Percentiles rank a stretch among this genome's conserved stretches.
phyloP scores from a whole-genome alignment of 1,140 invertebrate species.

The Listronotus bonariensis region DNA sequence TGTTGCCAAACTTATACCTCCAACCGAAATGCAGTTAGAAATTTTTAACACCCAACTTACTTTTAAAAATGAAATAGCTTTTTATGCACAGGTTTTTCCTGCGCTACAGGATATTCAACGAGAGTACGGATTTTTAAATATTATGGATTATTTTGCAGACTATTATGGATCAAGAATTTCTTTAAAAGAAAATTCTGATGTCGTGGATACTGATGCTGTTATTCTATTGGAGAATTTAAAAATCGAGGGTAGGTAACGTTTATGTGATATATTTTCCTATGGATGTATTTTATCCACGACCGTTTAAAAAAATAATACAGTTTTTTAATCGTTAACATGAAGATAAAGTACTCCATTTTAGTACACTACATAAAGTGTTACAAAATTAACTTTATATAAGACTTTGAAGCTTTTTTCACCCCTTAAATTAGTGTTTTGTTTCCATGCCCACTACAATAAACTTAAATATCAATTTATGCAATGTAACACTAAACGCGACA shows the following conservation, averaged over 20 bases:
- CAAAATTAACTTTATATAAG: too few relatives aligned
- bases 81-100: slow-evolving; percentile 44
- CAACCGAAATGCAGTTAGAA: slow-evolving; percentile 49
- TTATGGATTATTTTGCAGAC: slow-evolving; percentile 39
- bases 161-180: slow-evolving; percentile 46
- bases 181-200: slow-evolving; percentile 33
- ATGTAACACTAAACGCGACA: too few relatives aligned
- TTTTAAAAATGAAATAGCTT: slow-evolving; percentile 54
- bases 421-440: too few relatives aligned
- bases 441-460: too few relatives aligned
- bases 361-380: too few relatives aligned
- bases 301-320: too few relatives aligned
- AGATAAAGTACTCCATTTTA: too few relatives aligned
- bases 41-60: slow-evolving; percentile 55
- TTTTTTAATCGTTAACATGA: too few relatives aligned
- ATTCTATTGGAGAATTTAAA: slow-evolving; percentile 56
- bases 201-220: slow-evolving; percentile 48
- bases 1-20: slow-evolving; percentile 58
- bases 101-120: slow-evolving; percentile 43
- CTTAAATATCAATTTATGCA: too few relatives aligned
- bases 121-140: slow-evolving; percentile 31
- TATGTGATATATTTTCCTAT: too few relatives aligned
- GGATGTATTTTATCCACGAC: too few relatives aligned
- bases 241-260: slow-evolving; percentile 42
- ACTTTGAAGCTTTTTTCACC: too few relatives aligned